These are phyloP conservation scores for Idaea dimidiata DNA, from an alignment of 2,888 invertebrate species.

Conservation along the genomic window DNA sequence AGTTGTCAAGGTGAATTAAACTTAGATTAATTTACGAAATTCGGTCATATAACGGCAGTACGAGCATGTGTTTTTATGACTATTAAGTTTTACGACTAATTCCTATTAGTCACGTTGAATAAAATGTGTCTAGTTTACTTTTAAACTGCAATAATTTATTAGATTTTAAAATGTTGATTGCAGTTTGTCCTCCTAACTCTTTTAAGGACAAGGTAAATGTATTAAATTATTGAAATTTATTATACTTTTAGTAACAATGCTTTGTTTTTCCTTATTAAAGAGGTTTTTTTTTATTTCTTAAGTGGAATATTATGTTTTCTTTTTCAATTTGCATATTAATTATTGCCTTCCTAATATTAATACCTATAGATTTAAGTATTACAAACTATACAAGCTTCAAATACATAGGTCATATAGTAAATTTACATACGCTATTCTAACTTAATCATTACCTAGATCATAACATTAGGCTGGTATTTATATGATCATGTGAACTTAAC, in stretches of 20 bases:
- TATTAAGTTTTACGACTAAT: constrained; percentile 7
- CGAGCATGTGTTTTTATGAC: constrained; percentile 8
- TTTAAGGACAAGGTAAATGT: neutral
- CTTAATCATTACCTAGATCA: neutral
- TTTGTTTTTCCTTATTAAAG: neutral
- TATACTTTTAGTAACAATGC: neutral
- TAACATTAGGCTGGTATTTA: constrained; percentile 11
- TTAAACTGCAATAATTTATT: neutral
- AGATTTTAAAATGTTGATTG: neutral
- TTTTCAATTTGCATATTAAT: neutral
- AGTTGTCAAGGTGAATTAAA: constrained; percentile 25
- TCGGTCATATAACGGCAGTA: constrained; percentile 31
- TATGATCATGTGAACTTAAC: constrained; percentile 25
- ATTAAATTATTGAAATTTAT: neutral
- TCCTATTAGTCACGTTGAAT: neutral
- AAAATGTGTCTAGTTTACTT: neutral
- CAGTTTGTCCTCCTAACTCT: neutral
- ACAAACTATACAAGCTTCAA: no score
- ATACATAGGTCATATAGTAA: neutral
- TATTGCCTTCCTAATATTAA: neutral
- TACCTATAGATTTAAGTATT: no score
- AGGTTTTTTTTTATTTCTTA: neutral
- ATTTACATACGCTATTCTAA: neutral
- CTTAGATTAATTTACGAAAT: constrained; percentile 27
- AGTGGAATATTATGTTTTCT: neutral